Conservation (phyloP, 2,888 invertebrate species). For the Ernsta delagoae region DNA sequence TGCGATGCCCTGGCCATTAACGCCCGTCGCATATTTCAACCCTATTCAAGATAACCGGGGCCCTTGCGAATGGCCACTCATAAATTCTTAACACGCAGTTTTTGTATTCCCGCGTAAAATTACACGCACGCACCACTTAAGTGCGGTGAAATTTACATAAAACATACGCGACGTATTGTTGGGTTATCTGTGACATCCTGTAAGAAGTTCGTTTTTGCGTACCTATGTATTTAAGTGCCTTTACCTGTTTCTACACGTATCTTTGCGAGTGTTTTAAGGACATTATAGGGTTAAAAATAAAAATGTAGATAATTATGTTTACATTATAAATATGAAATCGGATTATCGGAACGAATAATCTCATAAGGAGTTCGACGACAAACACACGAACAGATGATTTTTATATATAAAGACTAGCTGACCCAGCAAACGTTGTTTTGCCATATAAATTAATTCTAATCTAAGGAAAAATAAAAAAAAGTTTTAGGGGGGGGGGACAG, state of each 20-base stretch:
- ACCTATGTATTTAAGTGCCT: background rate
- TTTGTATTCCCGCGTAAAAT: conserved; percentile 26
- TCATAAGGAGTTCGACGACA: too few relatives aligned
- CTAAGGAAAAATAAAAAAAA: too few relatives aligned
- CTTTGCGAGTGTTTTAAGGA: too few relatives aligned
- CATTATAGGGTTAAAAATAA: too few relatives aligned
- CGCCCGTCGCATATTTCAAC: conserved; percentile 34
- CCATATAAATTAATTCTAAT: too few relatives aligned
- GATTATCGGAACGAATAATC: too few relatives aligned
- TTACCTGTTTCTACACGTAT: background rate
- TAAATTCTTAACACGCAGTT: conserved; percentile 39
- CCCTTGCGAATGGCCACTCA: conserved; percentile 37
- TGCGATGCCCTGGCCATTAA: conserved; percentile 38
- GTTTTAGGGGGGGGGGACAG: too few relatives aligned
- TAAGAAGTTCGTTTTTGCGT: conserved; percentile 11
- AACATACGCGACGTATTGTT: conserved; percentile 23
- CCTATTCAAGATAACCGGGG: conserved; percentile 46
- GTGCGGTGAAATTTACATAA: conserved; percentile 33
- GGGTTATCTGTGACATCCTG: conserved; percentile 19
- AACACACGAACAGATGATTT: too few relatives aligned
- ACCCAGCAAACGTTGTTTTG: too few relatives aligned
- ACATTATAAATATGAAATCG: too few relatives aligned
- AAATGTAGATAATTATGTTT: too few relatives aligned
- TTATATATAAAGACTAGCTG: too few relatives aligned
- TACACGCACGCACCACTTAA: conserved; percentile 35